These are phyloP conservation scores for Cinclus mexicanus DNA, from an alignment of 2,113 vertebrate species.

Conservation along the genomic window DNA sequence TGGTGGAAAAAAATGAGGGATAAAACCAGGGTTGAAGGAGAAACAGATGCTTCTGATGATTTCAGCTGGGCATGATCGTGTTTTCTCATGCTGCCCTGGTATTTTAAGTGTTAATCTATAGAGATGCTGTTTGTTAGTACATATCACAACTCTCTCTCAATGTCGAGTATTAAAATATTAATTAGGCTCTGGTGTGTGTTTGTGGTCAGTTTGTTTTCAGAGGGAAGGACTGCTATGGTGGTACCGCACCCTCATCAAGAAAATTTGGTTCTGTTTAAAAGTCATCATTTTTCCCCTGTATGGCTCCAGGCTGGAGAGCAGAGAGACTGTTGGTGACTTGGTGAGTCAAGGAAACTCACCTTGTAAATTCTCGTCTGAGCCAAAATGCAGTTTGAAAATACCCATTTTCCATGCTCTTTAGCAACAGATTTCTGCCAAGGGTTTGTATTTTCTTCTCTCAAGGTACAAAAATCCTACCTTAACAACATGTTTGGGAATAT, in stretches of 20 bases:
- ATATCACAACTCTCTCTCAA: background rate
- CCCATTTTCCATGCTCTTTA: background rate
- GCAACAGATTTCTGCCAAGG: background rate
- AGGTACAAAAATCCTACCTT: background rate
- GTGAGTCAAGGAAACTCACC: background rate
- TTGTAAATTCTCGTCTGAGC: background rate
- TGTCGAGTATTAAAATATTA: background rate
- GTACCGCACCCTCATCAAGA: background rate
- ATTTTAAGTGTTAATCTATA: background rate
- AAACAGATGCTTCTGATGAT: background rate
- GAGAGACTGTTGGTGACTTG: background rate
- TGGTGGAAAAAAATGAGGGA: background rate
- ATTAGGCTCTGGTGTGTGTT: background rate
- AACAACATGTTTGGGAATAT: background rate
- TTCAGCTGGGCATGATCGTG: background rate
- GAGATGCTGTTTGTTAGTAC: background rate
- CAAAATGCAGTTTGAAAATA: slow-evolving; percentile 1
- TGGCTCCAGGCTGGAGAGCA: background rate
- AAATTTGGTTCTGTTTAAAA: background rate
- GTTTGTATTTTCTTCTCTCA: slow-evolving; percentile 4
- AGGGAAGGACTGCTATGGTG: background rate
- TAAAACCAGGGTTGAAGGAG: background rate
- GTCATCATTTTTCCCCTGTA: background rate
- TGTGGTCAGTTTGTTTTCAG: background rate
- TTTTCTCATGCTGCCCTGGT: background rate